Percentiles rank a stretch among this genome's conserved stretches.
Evolutionary conservation across 1,140 invertebrate genomes (phyloP).

Genomic region (Bombus affinis): DNA sequence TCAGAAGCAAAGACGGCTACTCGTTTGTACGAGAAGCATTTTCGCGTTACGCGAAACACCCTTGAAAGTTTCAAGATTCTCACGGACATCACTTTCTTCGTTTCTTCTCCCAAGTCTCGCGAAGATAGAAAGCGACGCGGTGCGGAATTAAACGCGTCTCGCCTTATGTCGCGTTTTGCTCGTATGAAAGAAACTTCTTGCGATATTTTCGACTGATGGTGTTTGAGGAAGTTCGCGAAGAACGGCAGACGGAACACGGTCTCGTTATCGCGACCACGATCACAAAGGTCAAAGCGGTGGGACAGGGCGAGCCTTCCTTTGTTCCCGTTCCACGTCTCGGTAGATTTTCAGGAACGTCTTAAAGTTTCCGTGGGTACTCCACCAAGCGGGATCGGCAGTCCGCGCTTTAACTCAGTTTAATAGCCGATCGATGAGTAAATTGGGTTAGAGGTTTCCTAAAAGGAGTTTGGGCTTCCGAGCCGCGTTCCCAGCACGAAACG

Average conservation of each 20-base stretch:
- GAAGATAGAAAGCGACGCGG: neutral
- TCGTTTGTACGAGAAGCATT: no score
- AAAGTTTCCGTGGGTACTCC: conserved; percentile 25
- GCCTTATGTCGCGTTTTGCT: no score
- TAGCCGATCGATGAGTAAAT: conserved; percentile 69
- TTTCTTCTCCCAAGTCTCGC: neutral
- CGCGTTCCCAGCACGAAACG: conserved; percentile 11
- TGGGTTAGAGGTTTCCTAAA: conserved; percentile 69
- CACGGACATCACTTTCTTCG: neutral
- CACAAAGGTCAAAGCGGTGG: neutral
- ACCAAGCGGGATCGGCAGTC: conserved; percentile 46
- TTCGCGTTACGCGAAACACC: neutral
- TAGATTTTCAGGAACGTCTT: conserved; percentile 33
- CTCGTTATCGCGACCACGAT: neutral
- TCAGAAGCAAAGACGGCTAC: neutral
- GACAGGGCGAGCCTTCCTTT: neutral
- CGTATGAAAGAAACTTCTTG: no score
- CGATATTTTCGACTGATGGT: neutral
- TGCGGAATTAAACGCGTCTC: no score
- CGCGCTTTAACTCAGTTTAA: conserved; percentile 71
- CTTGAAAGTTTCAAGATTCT: conserved; percentile 7
- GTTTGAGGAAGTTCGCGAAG: neutral
- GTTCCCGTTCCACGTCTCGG: neutral
- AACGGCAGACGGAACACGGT: neutral
- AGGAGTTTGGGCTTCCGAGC: conserved; percentile 59